Evolutionary conservation across 2,797 vertebrate species (phyloP).

Genomic region (Onychomys leucogaster): DNA sequence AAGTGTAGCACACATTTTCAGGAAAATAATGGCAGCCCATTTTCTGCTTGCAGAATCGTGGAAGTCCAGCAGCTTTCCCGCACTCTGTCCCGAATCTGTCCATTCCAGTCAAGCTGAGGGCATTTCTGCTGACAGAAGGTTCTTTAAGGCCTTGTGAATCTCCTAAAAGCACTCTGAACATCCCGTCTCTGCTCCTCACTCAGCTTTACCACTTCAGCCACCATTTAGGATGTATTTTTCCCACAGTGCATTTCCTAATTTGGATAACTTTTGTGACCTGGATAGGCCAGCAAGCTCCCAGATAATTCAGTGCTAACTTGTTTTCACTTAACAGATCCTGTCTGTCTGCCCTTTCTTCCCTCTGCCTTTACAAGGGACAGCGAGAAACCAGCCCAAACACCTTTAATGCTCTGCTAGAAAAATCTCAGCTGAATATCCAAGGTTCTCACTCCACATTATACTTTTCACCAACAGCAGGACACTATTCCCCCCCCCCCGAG

Average conservation of each 20-base stretch:
- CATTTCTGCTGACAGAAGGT: neutral
- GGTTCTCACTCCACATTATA: neutral
- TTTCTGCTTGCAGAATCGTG: neutral
- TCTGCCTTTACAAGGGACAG: neutral
- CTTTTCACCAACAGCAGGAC: neutral
- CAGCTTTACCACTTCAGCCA: neutral
- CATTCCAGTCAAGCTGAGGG: neutral
- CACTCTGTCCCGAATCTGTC: neutral
- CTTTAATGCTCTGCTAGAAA: neutral
- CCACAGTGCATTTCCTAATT: neutral
- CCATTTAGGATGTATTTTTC: neutral
- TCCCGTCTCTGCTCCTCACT: neutral
- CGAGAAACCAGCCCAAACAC: neutral
- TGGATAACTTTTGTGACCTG: neutral
- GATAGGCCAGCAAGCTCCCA: neutral
- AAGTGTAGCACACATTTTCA: fast-evolving
- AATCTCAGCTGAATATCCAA: neutral
- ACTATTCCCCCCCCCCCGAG: neutral
- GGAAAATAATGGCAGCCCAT: neutral
- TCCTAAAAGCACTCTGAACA: neutral
- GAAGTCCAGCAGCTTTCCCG: neutral
- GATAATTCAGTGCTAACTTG: neutral
- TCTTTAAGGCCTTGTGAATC: neutral
- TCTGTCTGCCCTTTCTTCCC: neutral
- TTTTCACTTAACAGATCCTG: neutral